A percentile compares a stretch with the other conserved stretches of the same genome.
These are phyloP conservation scores for Gallinago solitaria DNA, from an alignment of 2,797 vertebrate genomes.

Conservation along the genomic window DNA sequence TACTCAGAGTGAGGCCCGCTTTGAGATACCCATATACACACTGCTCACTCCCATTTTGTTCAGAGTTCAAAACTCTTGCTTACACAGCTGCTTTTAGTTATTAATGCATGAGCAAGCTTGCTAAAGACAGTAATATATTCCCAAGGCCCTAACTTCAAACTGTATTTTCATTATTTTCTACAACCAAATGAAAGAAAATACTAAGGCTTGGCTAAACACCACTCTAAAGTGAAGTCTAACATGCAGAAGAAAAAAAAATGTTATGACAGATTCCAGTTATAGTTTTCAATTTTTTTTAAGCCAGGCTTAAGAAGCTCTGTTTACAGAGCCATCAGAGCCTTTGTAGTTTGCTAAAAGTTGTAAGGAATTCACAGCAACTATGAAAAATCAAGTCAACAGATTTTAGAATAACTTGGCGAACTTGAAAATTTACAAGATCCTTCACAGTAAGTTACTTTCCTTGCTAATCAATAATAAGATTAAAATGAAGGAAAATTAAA, in stretches of 20 bases:
- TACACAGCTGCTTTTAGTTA: neutral
- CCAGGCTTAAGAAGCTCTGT: neutral
- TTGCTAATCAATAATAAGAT: constrained; percentile 55
- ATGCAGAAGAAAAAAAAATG: neutral
- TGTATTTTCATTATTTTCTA: neutral
- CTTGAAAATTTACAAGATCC: constrained; percentile 1
- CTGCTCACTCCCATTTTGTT: neutral
- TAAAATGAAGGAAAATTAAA: constrained; percentile 38
- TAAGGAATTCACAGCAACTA: neutral
- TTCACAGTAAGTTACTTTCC: constrained; percentile 13
- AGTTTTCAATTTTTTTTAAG: neutral
- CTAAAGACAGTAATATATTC: neutral
- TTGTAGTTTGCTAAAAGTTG: neutral
- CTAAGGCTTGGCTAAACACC: neutral
- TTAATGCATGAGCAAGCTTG: neutral
- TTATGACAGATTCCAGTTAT: neutral
- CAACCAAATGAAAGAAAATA: neutral
- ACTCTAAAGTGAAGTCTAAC: neutral
- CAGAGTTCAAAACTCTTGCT: neutral
- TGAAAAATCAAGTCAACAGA: neutral
- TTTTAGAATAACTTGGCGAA: constrained; percentile 39
- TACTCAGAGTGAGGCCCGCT: neutral
- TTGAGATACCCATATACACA: neutral
- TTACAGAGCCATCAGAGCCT: neutral
- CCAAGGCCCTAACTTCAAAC: neutral